A percentile compares a stretch with the other conserved stretches of the same genome.
These are phyloP conservation scores for Orthonychiurus folsomi DNA, from an alignment of 2,888 invertebrate species.

Conservation along the genomic window DNA sequence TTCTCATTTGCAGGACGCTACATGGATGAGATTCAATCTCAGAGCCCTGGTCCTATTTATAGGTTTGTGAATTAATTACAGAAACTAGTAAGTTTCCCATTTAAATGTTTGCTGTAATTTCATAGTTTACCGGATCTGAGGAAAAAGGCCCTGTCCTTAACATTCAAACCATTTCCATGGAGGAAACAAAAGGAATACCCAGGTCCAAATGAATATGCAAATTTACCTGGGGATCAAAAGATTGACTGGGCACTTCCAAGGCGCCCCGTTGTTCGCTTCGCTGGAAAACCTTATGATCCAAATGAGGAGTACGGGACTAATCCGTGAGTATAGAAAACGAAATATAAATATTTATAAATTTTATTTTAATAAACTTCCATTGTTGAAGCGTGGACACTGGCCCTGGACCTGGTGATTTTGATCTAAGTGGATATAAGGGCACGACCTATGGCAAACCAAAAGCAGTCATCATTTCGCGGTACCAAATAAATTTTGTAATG, in stretches of 20 bases:
- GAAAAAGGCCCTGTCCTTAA: conserved; percentile 23
- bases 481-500: too few species aligned
- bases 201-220: conserved; percentile 23
- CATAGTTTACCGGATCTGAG: conserved; percentile 5
- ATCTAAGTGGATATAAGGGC: conserved; percentile 18
- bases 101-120: background rate
- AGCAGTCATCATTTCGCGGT: background rate
- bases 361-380: too few species aligned
- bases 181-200: conserved; percentile 16
- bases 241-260: conserved; percentile 8
- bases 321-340: too few species aligned
- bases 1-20: conserved; percentile 15
- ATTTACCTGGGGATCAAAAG: conserved; percentile 13
- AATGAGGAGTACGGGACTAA: background rate
- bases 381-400: background rate
- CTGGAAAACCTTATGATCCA: background rate
- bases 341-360: too few species aligned
- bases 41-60: conserved; percentile 5
- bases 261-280: background rate
- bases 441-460: conserved; percentile 10
- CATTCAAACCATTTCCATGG: conserved; percentile 25
- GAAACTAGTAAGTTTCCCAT: background rate
- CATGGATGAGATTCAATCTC: background rate
- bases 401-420: background rate
- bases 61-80: background rate